These are phyloP conservation scores for Heliopora coerulea DNA, from an alignment of 92 coral and sea anemone genomes.

Conservation along the genomic window DNA sequence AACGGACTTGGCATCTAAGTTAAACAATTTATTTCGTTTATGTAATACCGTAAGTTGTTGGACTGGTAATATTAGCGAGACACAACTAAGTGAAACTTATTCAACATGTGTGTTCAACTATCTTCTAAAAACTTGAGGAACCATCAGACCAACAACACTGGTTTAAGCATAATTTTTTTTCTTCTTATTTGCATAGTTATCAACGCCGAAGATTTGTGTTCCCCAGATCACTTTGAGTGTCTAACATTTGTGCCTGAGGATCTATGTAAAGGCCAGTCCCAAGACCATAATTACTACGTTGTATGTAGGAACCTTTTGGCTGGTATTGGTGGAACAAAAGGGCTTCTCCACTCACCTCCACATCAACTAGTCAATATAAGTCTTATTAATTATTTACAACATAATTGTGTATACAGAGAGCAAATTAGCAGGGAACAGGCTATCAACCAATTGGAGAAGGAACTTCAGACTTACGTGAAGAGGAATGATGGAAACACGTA, in stretches of 20 bases:
- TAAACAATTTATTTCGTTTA: too few relatives aligned
- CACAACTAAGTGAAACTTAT: too few relatives aligned
- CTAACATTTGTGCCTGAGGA: conserved; percentile 63
- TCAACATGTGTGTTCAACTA: too few relatives aligned
- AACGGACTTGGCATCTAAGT: too few relatives aligned
- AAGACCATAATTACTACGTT: conserved; percentile 83
- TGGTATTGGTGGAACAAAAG: conserved; percentile 49
- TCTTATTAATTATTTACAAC: conserved; percentile 6
- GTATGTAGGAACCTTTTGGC: conserved; percentile 74
- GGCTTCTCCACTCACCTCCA: conserved; percentile 76
- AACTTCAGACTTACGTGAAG: conserved; percentile 1
- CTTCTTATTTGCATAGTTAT: neutral
- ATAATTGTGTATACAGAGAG: conserved; percentile 45
- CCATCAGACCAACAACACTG: too few relatives aligned
- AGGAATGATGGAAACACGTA: neutral
- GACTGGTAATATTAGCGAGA: too few relatives aligned
- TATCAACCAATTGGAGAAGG: conserved; percentile 31
- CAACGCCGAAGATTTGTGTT: conserved; percentile 48
- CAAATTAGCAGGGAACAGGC: conserved; percentile 42
- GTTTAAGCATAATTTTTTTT: neutral
- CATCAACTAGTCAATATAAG: neutral
- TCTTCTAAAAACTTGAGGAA: too few relatives aligned
- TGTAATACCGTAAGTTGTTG: too few relatives aligned
- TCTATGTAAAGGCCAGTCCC: conserved; percentile 63
- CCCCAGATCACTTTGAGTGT: conserved; percentile 53